Conservation (phyloP, 2,113 vertebrate genomes). For the Pedetes capensis region DNA sequence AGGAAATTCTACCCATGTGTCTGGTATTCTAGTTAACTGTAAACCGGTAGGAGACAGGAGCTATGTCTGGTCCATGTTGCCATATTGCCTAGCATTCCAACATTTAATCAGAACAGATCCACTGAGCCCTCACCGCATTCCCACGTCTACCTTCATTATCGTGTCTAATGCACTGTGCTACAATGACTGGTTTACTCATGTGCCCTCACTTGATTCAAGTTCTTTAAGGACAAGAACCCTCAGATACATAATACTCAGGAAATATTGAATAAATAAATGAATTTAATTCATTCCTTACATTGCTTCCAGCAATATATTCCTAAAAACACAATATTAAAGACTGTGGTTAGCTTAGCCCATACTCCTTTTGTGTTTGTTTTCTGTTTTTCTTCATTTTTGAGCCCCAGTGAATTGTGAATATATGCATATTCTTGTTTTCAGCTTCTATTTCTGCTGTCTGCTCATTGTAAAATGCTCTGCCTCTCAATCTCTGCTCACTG, state of each 20-base stretch:
- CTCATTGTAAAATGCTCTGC: conserved; percentile 2
- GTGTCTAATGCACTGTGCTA: not conserved
- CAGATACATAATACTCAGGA: not conserved
- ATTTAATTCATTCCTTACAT: not conserved
- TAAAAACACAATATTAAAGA: not conserved
- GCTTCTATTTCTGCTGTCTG: not conserved
- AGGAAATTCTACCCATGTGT: conserved; percentile 28
- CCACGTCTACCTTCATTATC: not conserved
- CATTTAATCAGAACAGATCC: not conserved
- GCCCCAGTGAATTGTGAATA: not conserved
- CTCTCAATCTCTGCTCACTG: not conserved
- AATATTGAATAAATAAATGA: not conserved
- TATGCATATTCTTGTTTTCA: not conserved
- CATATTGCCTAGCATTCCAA: not conserved
- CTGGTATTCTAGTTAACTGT: conserved; percentile 50
- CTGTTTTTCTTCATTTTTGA: not conserved
- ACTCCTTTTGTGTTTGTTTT: not conserved
- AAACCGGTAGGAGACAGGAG: conserved; percentile 17
- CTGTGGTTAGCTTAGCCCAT: not conserved
- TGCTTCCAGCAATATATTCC: not conserved
- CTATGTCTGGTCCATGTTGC: not conserved
- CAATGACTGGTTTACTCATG: not conserved
- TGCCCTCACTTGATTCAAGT: not conserved
- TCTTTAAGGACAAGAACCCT: not conserved
- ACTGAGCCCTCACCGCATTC: not conserved